These are phyloP conservation scores for Octonoba sinensis DNA, from an alignment of 2,888 invertebrate genomes.

Conservation along the genomic window DNA sequence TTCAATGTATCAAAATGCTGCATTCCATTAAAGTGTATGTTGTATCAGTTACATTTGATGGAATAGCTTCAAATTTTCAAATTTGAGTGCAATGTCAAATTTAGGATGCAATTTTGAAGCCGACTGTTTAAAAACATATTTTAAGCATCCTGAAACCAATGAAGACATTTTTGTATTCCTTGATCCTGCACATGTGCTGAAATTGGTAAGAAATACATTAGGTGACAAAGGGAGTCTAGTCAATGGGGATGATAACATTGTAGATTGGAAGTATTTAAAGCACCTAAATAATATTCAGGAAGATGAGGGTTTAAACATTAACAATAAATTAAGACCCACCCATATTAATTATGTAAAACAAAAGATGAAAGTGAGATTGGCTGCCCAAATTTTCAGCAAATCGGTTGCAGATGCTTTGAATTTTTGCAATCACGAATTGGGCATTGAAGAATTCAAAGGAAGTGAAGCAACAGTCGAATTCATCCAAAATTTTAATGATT, in stretches of 20 bases:
- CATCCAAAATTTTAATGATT: too few relatives aligned
- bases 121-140: neutral
- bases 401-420: slow-evolving; percentile 33
- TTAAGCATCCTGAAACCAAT: slow-evolving; percentile 11
- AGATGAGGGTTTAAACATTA: slow-evolving; percentile 17
- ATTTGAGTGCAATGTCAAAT: slow-evolving; percentile 17
- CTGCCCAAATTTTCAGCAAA: too few relatives aligned
- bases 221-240: slow-evolving; percentile 4
- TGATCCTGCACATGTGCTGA: slow-evolving; percentile 26
- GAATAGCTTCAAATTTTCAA: slow-evolving; percentile 7
- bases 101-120: slow-evolving; percentile 12
- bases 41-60: slow-evolving; percentile 30
- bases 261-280: too few relatives aligned
- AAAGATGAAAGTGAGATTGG: too few relatives aligned
- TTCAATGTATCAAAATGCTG: neutral
- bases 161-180: slow-evolving; percentile 15
- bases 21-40: neutral
- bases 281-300: too few relatives aligned
- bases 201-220: slow-evolving; percentile 23
- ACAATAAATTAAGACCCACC: slow-evolving; percentile 16
- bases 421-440: slow-evolving; percentile 12
- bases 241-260: too few relatives aligned
- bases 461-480: too few relatives aligned
- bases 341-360: slow-evolving; percentile 12
- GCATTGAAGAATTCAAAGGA: slow-evolving; percentile 4